phyloP scores from a whole-genome alignment of 1,140 invertebrate species.

The Pogonus chalceus region DNA sequence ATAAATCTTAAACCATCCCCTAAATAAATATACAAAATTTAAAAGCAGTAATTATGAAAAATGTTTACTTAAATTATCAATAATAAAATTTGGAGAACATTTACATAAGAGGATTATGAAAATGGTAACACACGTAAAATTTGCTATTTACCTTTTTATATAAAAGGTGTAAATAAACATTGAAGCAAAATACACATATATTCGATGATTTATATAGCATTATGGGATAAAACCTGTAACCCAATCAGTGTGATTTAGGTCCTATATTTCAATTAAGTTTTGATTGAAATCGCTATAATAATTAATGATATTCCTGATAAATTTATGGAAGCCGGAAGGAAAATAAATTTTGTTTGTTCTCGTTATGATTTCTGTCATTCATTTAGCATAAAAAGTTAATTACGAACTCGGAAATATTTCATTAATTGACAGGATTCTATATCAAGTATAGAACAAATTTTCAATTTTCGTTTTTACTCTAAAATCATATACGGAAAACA shows the following conservation, averaged over 20 bases:
- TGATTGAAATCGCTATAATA: slow-evolving; percentile 6
- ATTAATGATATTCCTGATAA: slow-evolving; percentile 1
- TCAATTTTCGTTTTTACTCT: no score
- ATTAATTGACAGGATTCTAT: neutral
- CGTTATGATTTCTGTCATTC: neutral
- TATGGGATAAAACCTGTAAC: slow-evolving; percentile 1
- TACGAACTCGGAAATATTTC: neutral
- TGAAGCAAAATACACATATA: neutral
- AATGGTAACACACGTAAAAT: no score
- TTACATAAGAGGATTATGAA: no score
- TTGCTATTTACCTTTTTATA: no score
- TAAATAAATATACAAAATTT: no score
- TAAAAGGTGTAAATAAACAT: no score
- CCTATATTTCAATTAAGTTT: slow-evolving; percentile 1
- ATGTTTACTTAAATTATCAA: no score
- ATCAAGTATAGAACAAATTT: no score
- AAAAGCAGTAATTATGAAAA: no score
- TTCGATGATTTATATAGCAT: slow-evolving; percentile 3
- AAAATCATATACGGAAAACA: no score
- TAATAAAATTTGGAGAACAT: no score
- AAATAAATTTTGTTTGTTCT: neutral
- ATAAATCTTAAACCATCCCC: no score
- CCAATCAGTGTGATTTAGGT: neutral
- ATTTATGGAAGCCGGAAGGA: neutral
- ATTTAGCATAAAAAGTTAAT: neutral